phyloP scores from a whole-genome alignment of 1,140 invertebrate species.

The Drosophila micromelanica region DNA sequence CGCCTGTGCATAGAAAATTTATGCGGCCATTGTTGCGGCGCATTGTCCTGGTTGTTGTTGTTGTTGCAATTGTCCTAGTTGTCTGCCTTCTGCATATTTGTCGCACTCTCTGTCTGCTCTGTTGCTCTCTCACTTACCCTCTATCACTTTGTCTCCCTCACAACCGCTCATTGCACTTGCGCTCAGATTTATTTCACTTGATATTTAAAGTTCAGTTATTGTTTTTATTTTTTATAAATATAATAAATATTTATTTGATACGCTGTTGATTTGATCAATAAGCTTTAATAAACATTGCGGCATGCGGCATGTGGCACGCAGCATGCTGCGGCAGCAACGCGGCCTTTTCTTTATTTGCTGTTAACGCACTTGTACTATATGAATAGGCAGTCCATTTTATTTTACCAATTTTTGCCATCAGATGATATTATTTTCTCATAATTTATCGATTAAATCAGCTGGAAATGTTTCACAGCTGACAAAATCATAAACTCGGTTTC shows the following conservation, averaged over 20 bases:
- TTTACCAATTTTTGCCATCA: constrained; percentile 54
- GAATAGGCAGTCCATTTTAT: constrained; percentile 36
- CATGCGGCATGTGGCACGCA: constrained; percentile 8
- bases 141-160: constrained; percentile 11
- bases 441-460: constrained; percentile 82
- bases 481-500: constrained; percentile 73
- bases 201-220: constrained; percentile 32
- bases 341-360: constrained; percentile 28
- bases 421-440: constrained; percentile 75
- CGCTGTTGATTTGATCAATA: constrained; percentile 48
- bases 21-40: constrained; percentile 80
- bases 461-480: constrained; percentile 80
- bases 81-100: constrained; percentile 77
- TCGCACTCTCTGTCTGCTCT: constrained; percentile 68
- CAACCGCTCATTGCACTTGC: constrained; percentile 52
- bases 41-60: constrained; percentile 70
- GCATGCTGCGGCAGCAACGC: no score
- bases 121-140: constrained; percentile 12
- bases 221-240: constrained; percentile 46
- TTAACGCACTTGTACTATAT: constrained; percentile 45
- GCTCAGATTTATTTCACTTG: constrained; percentile 33
- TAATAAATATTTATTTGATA: constrained; percentile 46
- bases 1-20: constrained; percentile 73
- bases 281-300: constrained; percentile 62
- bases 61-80: constrained; percentile 71